Evolutionary conservation across 2,888 invertebrate species (phyloP).

Genomic region (Campoplex nolae): DNA sequence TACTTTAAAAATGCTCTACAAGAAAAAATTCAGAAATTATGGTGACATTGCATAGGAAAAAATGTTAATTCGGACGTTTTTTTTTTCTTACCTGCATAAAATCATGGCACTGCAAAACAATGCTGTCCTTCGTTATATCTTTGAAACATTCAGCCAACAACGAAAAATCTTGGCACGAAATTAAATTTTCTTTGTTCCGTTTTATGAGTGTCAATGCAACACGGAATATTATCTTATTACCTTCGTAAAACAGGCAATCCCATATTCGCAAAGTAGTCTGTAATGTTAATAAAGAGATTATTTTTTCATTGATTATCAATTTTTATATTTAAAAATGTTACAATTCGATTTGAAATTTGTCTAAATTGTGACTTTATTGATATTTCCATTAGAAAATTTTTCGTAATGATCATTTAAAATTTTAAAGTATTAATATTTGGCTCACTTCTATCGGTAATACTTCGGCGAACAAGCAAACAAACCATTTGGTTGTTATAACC

Average conservation of each 20-base stretch:
- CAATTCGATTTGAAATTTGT: no score
- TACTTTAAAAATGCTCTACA: conserved; percentile 93
- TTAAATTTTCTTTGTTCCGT: conserved; percentile 89
- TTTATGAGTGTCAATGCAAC: conserved; percentile 94
- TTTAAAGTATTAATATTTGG: not conserved
- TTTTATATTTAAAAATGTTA: no score
- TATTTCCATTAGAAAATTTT: no score
- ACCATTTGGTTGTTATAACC: conserved; percentile 97
- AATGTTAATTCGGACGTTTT: not conserved
- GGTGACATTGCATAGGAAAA: not conserved
- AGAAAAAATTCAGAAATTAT: conserved; percentile 78
- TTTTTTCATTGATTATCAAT: no score
- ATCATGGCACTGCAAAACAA: conserved; percentile 93
- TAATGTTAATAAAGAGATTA: not conserved
- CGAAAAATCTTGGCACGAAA: conserved; percentile 92
- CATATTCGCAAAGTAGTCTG: conserved; percentile 96
- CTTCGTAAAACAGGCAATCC: conserved; percentile 98
- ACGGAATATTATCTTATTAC: conserved; percentile 96
- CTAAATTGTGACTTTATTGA: no score
- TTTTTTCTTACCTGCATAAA: conserved; percentile 91
- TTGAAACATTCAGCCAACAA: conserved; percentile 93
- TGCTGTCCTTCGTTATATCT: conserved; percentile 91
- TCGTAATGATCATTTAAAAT: not conserved
- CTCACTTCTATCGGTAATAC: conserved; percentile 94
- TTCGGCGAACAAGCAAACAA: conserved; percentile 97